phyloP scores from a whole-genome alignment of 2,797 vertebrate genomes.

The Balearica regulorum region DNA sequence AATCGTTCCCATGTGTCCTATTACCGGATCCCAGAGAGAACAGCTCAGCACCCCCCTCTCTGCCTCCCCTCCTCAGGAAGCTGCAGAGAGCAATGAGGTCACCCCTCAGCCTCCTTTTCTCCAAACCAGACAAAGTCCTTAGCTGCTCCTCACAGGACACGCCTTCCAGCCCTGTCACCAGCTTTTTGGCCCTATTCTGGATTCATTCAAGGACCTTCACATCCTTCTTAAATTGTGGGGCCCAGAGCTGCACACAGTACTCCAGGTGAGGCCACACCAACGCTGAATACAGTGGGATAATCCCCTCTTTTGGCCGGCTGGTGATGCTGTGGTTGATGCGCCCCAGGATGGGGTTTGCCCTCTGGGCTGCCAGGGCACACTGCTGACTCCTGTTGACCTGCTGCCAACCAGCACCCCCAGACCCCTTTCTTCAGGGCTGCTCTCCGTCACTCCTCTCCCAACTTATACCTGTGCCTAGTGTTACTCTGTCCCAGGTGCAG shows the following conservation, averaged over 20 bases:
- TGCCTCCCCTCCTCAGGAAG: not conserved
- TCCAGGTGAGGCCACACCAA: not conserved
- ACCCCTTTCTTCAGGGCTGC: not conserved
- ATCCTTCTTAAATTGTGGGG: not conserved
- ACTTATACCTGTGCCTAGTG: not conserved
- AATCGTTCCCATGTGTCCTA: not conserved
- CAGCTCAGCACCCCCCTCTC: not conserved
- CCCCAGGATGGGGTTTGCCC: no score
- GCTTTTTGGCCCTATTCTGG: not conserved
- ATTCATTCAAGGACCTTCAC: not conserved
- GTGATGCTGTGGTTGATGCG: no score
- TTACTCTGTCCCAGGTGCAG: not conserved
- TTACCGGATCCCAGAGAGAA: not conserved
- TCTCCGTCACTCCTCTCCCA: not conserved
- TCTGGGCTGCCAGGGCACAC: not conserved
- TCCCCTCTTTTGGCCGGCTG: not conserved
- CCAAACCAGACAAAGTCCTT: not conserved
- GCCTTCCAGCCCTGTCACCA: not conserved
- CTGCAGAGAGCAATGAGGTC: not conserved
- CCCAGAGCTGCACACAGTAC: not conserved
- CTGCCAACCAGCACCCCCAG: not conserved
- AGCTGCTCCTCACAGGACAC: not conserved
- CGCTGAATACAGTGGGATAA: rapidly evolving
- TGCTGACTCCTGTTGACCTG: no score
- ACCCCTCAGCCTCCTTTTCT: not conserved